phyloP scores from a whole-genome alignment of 92 coral and sea anemone species.

The Palythoa heliodiscus region DNA sequence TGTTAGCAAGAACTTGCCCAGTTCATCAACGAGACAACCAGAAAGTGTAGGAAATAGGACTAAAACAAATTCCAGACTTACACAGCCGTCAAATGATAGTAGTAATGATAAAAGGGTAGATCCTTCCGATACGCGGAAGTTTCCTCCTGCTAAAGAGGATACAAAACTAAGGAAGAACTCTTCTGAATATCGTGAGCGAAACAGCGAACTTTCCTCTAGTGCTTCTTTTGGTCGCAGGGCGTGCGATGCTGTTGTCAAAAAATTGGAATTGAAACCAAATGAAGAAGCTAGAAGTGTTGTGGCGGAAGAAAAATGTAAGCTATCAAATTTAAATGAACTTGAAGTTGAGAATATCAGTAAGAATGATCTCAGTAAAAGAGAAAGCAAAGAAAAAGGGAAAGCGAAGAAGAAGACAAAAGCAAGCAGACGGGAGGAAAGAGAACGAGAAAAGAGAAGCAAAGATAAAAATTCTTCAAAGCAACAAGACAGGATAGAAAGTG shows the following conservation, averaged over 20 bases:
- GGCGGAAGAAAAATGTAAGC: conserved; percentile 43
- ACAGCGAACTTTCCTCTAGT: conserved; percentile 32
- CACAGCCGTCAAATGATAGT: conserved; percentile 19
- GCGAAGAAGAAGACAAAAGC: conserved; percentile 77
- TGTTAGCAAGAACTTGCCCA: conserved; percentile 47
- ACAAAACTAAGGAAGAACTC: conserved; percentile 30
- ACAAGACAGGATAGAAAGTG: conserved; percentile 73
- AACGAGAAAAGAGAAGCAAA: conserved; percentile 56
- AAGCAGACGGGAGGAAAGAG: conserved; percentile 72
- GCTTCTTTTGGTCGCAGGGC: conserved; percentile 24
- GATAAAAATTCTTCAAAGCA: conserved; percentile 48
- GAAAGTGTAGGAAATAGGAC: conserved; percentile 44
- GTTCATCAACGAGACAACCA: conserved; percentile 43
- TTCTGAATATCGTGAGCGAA: conserved; percentile 41
- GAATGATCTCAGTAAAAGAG: conserved; percentile 46
- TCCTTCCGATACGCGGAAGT: conserved; percentile 5
- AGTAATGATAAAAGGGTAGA: conserved; percentile 22
- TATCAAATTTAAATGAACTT: conserved; percentile 3
- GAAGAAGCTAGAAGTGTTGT: conserved; percentile 39
- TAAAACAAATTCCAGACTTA: conserved; percentile 6
- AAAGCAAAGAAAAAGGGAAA: conserved; percentile 79
- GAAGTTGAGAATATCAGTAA: conserved; percentile 36
- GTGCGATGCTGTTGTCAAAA: conserved; percentile 29
- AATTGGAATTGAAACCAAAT: conserved; percentile 34
- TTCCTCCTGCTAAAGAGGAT: conserved; percentile 9